Percentiles rank a stretch among this genome's conserved stretches.
These are phyloP conservation scores for Megathymus violae DNA, from an alignment of 1,140 invertebrate genomes.

Conservation along the genomic window DNA sequence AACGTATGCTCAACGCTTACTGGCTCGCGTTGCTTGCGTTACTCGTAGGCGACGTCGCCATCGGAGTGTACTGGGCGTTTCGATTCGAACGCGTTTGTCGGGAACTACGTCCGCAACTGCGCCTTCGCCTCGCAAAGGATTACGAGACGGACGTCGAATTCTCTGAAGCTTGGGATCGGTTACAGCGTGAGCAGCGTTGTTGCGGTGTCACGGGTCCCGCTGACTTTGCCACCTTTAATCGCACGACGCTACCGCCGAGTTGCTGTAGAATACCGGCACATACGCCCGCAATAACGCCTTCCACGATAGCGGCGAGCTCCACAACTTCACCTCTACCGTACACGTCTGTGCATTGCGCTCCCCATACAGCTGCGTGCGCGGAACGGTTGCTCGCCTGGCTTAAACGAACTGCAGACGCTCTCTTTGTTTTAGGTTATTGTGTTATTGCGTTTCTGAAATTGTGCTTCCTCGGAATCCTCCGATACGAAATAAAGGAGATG, in stretches of 20 bases:
- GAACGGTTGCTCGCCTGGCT: slow-evolving; percentile 89
- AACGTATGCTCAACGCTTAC: slow-evolving; percentile 92
- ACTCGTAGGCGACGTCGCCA: slow-evolving; percentile 91
- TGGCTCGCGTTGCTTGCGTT: slow-evolving; percentile 92
- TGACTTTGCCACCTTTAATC: slow-evolving; percentile 85
- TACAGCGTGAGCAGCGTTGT: slow-evolving; percentile 90
- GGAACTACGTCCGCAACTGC: slow-evolving; percentile 88
- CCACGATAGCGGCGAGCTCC: slow-evolving; percentile 87
- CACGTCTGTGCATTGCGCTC: slow-evolving; percentile 70
- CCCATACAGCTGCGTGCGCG: slow-evolving; percentile 86
- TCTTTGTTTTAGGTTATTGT: slow-evolving; percentile 94
- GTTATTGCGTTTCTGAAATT: slow-evolving; percentile 95
- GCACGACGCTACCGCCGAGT: slow-evolving; percentile 78
- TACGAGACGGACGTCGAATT: slow-evolving; percentile 90
- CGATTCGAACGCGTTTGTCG: slow-evolving; percentile 90
- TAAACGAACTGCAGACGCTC: slow-evolving; percentile 89
- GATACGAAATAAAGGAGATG: slow-evolving; percentile 94
- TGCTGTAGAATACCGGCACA: slow-evolving; percentile 82
- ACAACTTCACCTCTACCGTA: slow-evolving; percentile 84
- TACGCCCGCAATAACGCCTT: slow-evolving; percentile 63
- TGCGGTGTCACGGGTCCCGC: slow-evolving; percentile 90
- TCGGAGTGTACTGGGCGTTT: slow-evolving; percentile 95
- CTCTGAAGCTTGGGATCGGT: slow-evolving; percentile 91
- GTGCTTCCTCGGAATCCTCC: slow-evolving; percentile 94
- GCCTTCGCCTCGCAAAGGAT: slow-evolving; percentile 84